A percentile compares a stretch with the other conserved stretches of the same genome.
These are phyloP conservation scores for Monoplex corrugatus DNA, from an alignment of 2,888 invertebrate genomes.

Conservation along the genomic window DNA sequence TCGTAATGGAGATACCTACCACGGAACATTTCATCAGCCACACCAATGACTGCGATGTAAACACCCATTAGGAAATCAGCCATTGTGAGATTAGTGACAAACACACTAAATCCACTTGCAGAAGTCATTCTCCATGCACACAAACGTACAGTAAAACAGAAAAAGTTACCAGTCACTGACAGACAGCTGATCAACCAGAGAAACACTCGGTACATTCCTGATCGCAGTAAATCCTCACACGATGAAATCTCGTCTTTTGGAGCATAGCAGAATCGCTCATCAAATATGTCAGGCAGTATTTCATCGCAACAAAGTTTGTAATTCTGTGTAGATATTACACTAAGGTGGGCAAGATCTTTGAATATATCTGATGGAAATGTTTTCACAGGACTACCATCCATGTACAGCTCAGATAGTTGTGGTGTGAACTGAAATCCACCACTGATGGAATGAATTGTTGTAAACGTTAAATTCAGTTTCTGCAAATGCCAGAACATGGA, in stretches of 20 bases:
- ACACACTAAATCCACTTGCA: conserved; percentile 32
- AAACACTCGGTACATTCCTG: conserved; percentile 7
- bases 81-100: conserved; percentile 52
- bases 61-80: conserved; percentile 64
- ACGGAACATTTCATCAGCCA: conserved; percentile 63
- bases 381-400: neutral
- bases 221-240: neutral
- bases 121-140: neutral
- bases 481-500: neutral
- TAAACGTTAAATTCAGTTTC: neutral
- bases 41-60: conserved; percentile 63
- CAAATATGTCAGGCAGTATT: neutral
- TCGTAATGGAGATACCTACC: conserved; percentile 65
- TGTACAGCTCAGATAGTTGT: neutral
- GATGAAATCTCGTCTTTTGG: neutral
- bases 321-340: neutral
- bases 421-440: neutral
- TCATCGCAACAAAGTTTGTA: conserved; percentile 2
- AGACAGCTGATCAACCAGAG: conserved; percentile 1
- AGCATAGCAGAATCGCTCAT: neutral
- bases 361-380: neutral
- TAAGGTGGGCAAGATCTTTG: neutral
- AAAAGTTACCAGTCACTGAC: neutral
- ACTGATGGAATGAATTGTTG: neutral
- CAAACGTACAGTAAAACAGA: conserved; percentile 5